Percentiles rank a stretch among this genome's conserved stretches.
phyloP scores from a whole-genome alignment of 2,797 vertebrate genomes.

The Tiaroga cobitis region DNA sequence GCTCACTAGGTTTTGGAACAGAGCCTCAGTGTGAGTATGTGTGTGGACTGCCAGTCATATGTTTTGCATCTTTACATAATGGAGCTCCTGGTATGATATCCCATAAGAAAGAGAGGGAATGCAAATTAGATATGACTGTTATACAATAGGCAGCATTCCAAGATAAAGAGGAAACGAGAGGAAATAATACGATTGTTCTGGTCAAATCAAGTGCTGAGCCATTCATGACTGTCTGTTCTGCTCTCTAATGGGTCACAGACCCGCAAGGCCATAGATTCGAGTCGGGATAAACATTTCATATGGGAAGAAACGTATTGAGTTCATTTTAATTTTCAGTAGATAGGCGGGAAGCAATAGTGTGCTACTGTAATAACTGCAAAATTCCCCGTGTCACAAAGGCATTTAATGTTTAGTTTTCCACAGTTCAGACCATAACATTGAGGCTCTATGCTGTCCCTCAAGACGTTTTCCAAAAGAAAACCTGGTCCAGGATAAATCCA shows the following conservation, averaged over 20 bases:
- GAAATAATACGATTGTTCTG: slow-evolving; percentile 58
- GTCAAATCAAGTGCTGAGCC: slow-evolving; percentile 51
- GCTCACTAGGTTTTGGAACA: slow-evolving; percentile 5
- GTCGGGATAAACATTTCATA: slow-evolving; percentile 39
- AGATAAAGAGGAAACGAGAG: slow-evolving; percentile 52
- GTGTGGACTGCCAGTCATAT: slow-evolving; percentile 50
- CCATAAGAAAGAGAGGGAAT: slow-evolving; percentile 61
- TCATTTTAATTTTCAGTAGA: slow-evolving; percentile 5
- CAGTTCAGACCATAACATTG: slow-evolving; percentile 44
- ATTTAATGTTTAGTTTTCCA: slow-evolving; percentile 43
- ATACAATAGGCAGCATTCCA: slow-evolving; percentile 60
- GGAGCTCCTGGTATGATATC: slow-evolving; percentile 54
- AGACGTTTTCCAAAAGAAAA: slow-evolving; percentile 15
- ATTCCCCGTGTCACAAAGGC: slow-evolving; percentile 48
- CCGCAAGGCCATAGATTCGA: slow-evolving; percentile 31
- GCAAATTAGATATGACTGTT: slow-evolving; percentile 63
- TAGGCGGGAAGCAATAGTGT: slow-evolving; percentile 14
- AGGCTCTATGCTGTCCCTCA: slow-evolving; percentile 24
- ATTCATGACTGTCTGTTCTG: slow-evolving; percentile 26
- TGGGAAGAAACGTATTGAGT: slow-evolving; percentile 15
- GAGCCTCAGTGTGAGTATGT: neutral
- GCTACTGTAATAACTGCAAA: slow-evolving; percentile 41
- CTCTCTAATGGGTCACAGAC: slow-evolving; percentile 38
- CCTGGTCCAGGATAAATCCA: slow-evolving; percentile 41
- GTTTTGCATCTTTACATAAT: slow-evolving; percentile 73